These are phyloP conservation scores for Leguminivora glycinivorella DNA, from an alignment of 1,140 invertebrate genomes.

Conservation along the genomic window DNA sequence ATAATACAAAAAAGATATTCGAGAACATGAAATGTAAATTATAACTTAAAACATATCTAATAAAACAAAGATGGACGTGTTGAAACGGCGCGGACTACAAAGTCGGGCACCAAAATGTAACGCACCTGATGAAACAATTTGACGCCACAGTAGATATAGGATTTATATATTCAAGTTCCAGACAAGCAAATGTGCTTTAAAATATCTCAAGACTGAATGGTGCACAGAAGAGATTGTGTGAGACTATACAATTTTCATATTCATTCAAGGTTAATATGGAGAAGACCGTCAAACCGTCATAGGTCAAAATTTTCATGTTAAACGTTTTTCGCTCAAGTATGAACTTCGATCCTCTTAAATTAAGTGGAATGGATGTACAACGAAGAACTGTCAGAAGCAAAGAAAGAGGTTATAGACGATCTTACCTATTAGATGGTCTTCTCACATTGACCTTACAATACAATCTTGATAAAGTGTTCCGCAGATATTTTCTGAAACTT, in stretches of 20 bases:
- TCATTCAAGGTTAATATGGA: too few species aligned
- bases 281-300: too few species aligned
- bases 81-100: not conserved
- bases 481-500: not conserved
- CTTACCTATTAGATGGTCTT: too few species aligned
- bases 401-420: too few species aligned
- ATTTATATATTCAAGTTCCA: not conserved
- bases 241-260: not conserved
- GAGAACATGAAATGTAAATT: not conserved
- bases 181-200: not conserved
- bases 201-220: too few species aligned
- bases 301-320: too few species aligned
- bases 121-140: not conserved
- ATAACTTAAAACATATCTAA: not conserved
- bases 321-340: too few species aligned
- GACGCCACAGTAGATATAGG: not conserved
- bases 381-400: too few species aligned
- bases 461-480: not conserved
- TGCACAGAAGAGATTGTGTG: not conserved
- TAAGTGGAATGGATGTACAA: too few species aligned
- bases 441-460: not conserved
- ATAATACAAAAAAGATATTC: not conserved
- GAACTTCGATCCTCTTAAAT: too few species aligned
- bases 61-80: constrained; percentile 25
- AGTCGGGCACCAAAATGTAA: not conserved